Conservation (phyloP, 2,797 vertebrate species). For the Cheirogaleus major region DNA sequence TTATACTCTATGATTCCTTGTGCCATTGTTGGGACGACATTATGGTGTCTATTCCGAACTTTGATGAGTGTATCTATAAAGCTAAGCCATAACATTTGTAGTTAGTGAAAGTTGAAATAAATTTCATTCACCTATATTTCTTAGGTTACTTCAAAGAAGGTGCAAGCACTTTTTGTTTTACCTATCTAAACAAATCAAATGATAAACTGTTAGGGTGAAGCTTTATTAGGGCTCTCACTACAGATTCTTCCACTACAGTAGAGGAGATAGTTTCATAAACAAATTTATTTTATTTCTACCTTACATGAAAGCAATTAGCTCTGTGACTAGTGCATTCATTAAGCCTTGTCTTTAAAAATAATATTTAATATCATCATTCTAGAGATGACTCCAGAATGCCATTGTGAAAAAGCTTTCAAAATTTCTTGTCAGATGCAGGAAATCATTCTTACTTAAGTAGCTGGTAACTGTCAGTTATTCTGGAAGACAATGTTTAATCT, state of each 20-base stretch:
- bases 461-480: not conserved
- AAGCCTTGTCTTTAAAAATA: not conserved
- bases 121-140: not conserved
- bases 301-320: not conserved
- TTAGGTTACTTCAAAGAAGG: constrained; percentile 19
- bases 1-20: constrained; percentile 98
- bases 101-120: constrained; percentile 25
- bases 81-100: constrained; percentile 80
- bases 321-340: not conserved
- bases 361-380: not conserved
- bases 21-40: constrained; percentile 98
- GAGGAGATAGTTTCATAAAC: not conserved
- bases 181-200: not conserved
- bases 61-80: constrained; percentile 94
- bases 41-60: constrained; percentile 95
- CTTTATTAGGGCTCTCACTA: not conserved
- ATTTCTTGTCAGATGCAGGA: not conserved
- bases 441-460: not conserved
- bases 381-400: not conserved
- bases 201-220: not conserved
- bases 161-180: not conserved
- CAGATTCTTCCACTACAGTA: not conserved
- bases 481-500: not conserved
- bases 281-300: not conserved
- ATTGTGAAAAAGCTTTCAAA: not conserved